Evolutionary conservation across 2,888 invertebrate species (phyloP), one percentile per base, ranked within the genome.

Genomic region (Unio pictorum): DNA sequence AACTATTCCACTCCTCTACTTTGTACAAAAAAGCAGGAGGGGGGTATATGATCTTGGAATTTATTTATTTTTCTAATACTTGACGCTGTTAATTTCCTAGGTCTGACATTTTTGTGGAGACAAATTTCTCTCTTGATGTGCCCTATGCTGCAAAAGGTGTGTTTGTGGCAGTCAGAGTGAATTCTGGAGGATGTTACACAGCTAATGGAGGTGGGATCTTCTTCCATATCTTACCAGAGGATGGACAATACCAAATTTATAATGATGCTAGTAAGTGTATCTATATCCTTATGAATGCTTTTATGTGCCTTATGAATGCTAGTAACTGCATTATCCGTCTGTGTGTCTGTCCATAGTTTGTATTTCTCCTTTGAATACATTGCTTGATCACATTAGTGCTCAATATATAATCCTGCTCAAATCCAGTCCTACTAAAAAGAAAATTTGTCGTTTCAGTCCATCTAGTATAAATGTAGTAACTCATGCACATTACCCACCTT

Each of bases 131-230:
- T 18, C 64, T 86, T 6, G 84, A 82, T 23, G 58, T 55, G 7
- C 79, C 82, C 8, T 88, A 88, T 72, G 84, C 79, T 7, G 81
- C 87, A 6, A 64, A 80, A 11, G 88, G 87, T 3, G 83, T 86
- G 34, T 89, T 86, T 73, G 60, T 90, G 20, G 89, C 87, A 4
- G 86, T 81, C 23, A 73, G 87, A 28, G 83, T 89, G 17, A 81
- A 86, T 75, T 75, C 85, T 63, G 87, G 87, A 18, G 89, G 89
- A 6, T 90, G 90, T 68, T 73, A 76, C 20, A 80, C 86, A 4
- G 84, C 77, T 60, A 66, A 75, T 6, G 83, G 89, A 1, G 73
- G 74, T 18, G 90, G 89, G 3, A 69, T 89, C 30, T 87, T 86
- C 73, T 84, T 89, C 76, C 85, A 77, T 71, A 68, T 89, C 30